Percentiles rank a stretch among this genome's conserved stretches.
These are phyloP conservation scores for Plagiodera versicolora DNA, from an alignment of 2,888 invertebrate genomes.

Conservation along the genomic window DNA sequence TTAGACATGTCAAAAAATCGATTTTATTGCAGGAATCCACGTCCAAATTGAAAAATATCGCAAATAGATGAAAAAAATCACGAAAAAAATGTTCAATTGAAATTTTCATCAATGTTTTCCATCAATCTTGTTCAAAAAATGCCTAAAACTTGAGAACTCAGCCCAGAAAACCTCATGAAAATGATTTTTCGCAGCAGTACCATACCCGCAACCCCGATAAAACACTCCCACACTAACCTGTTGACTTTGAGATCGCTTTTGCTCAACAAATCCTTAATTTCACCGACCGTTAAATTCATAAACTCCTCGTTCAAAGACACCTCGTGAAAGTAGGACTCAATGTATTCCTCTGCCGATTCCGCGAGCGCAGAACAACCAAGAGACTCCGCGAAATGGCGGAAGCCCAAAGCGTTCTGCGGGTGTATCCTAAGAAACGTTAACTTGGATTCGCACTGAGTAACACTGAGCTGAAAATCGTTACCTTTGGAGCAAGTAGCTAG, in stretches of 20 bases:
- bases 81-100: too few species aligned
- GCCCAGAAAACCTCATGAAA: too few species aligned
- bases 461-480: too few species aligned
- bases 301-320: conserved; percentile 79
- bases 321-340: conserved; percentile 77
- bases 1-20: too few species aligned
- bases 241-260: conserved; percentile 78
- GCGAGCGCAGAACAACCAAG: conserved; percentile 71
- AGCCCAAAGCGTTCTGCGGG: conserved; percentile 78
- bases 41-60: too few species aligned
- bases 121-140: neutral
- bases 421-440: conserved; percentile 67
- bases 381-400: conserved; percentile 78
- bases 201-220: too few species aligned
- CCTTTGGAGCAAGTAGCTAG: conserved; percentile 76
- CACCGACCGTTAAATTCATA: conserved; percentile 62
- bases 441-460: too few species aligned
- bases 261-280: conserved; percentile 69
- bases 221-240: conserved; percentile 44
- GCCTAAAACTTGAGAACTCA: neutral
- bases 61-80: too few species aligned
- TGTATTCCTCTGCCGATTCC: conserved; percentile 75
- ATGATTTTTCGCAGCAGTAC: too few species aligned
- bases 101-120: neutral
- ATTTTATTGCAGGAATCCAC: too few species aligned